Conservation (phyloP, 2,888 invertebrate genomes). For the Eupithecia inturbata region DNA sequence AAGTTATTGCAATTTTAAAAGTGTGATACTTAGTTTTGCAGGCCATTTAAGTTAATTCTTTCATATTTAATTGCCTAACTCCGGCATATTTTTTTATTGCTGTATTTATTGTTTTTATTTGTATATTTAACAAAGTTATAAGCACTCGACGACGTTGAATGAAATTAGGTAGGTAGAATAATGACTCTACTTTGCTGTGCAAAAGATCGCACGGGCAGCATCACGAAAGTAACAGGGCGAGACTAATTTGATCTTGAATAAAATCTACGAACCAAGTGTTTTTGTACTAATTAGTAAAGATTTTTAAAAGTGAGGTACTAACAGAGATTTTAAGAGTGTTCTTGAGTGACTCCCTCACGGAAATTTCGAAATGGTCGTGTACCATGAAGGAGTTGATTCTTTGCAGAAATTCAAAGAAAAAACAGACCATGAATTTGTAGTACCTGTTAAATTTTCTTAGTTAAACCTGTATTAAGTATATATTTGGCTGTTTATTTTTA, state of each 20-base stretch:
- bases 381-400: background rate
- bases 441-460: background rate
- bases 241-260: constrained; percentile 29
- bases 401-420: background rate
- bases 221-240: constrained; percentile 20
- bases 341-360: background rate
- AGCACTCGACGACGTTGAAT: background rate
- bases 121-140: background rate
- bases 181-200: background rate
- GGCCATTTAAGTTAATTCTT: no score
- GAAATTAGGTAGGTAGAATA: background rate
- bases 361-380: background rate
- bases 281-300: background rate
- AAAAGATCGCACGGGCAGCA: constrained; percentile 19
- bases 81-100: no score
- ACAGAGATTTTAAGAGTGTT: background rate
- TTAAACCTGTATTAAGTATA: background rate
- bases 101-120: no score
- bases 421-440: background rate
- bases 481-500: background rate
- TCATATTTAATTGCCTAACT: no score
- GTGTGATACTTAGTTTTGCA: no score
- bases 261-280: constrained; percentile 20
- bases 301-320: no score
- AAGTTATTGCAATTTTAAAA: no score